These are phyloP conservation scores for Mesitornis unicolor DNA, from an alignment of 2,113 vertebrate species.

Conservation along the genomic window DNA sequence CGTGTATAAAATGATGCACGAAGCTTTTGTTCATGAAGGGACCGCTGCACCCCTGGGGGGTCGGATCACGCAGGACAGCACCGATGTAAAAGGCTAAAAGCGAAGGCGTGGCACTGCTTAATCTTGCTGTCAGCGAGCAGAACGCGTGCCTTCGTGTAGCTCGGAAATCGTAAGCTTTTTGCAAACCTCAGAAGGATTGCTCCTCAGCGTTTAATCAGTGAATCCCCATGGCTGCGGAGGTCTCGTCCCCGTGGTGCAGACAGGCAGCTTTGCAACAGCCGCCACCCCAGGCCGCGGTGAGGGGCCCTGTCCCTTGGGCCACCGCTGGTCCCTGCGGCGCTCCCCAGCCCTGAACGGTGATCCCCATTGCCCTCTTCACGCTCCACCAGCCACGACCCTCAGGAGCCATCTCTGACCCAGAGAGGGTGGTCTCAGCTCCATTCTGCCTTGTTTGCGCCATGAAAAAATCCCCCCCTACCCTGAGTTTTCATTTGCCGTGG, in stretches of 20 bases:
- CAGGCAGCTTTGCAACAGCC: not conserved
- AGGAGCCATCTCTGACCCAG: not conserved
- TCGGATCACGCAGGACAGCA: not conserved
- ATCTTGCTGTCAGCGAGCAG: not conserved
- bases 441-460: no score
- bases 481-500: not conserved
- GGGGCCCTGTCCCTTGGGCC: not conserved
- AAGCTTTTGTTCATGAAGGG: not conserved
- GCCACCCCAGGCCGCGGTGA: no score
- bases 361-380: no score
- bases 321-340: no score
- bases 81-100: no score
- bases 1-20: not conserved
- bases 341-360: not conserved
- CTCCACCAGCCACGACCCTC: not conserved
- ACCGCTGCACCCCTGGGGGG: not conserved
- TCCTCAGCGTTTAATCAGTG: not conserved
- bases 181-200: not conserved
- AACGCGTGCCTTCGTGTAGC: no score
- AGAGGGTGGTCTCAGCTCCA: not conserved
- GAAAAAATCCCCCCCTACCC: not conserved
- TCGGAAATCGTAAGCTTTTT: not conserved
- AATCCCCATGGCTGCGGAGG: not conserved
- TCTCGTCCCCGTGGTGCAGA: not conserved
- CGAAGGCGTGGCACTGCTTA: fast-evolving